These are phyloP conservation scores for Dasyprocta punctata DNA, from an alignment of 2,113 vertebrate species.

Conservation along the genomic window DNA sequence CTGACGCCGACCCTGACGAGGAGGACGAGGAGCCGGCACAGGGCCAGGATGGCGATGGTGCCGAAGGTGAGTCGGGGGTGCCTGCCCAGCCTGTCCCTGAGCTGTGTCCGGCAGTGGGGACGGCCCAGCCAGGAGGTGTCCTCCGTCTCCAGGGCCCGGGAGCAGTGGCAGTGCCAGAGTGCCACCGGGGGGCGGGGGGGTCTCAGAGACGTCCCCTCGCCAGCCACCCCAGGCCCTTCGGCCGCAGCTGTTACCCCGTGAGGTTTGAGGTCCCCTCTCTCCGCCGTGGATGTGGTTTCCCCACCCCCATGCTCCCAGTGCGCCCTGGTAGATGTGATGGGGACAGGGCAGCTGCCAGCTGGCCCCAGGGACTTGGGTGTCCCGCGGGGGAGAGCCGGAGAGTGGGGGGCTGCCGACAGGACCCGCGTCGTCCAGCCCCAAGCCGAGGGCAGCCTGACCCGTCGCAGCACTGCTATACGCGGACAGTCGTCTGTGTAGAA, in stretches of 20 bases:
- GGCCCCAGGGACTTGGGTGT: background rate
- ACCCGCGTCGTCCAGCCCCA: too few species aligned
- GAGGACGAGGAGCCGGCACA: slow-evolving; percentile 80
- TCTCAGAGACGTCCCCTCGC: background rate
- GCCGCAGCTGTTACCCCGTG: background rate
- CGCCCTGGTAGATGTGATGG: background rate
- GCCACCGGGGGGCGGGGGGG: background rate
- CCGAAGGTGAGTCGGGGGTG: slow-evolving; percentile 82
- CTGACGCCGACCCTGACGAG: slow-evolving; percentile 82
- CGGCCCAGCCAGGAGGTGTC: background rate
- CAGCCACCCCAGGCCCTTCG: background rate
- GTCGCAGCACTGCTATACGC: fast-evolving
- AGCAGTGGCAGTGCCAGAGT: background rate
- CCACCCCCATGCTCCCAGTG: background rate
- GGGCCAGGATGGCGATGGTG: slow-evolving; percentile 72
- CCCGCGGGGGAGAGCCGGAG: background rate
- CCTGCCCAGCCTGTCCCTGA: background rate
- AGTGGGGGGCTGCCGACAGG: background rate
- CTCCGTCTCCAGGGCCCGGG: background rate
- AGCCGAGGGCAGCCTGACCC: background rate
- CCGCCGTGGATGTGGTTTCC: background rate
- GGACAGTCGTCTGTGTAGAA: background rate
- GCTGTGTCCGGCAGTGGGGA: background rate
- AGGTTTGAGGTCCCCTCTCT: background rate
- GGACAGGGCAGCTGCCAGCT: background rate